Conservation (phyloP, 2,797 vertebrate genomes). For the Acrossocheilus fasciatus region DNA sequence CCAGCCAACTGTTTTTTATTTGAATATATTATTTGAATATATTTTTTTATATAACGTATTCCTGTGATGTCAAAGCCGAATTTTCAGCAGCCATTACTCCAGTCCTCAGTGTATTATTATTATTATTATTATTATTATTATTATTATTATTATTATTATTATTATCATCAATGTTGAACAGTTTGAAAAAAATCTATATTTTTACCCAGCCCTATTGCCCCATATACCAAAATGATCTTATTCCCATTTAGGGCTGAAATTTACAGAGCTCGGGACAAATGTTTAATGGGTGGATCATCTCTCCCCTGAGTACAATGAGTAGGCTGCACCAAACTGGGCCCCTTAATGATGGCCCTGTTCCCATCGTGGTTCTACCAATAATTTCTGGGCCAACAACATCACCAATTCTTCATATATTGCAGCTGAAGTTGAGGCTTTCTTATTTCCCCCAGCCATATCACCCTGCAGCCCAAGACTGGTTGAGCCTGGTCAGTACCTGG, state of each 20-base stretch:
- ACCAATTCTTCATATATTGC: not conserved
- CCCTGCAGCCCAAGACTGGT: no score
- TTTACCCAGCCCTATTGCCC: not conserved
- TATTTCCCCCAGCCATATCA: no score
- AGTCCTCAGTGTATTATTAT: not conserved
- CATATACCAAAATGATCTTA: slow-evolving; percentile 2
- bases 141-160: no score
- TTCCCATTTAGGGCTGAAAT: not conserved
- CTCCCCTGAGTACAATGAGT: slow-evolving; percentile 12
- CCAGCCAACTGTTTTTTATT: no score
- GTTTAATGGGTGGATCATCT: not conserved
- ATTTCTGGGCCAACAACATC: not conserved
- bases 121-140: no score
- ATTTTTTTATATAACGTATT: not conserved
- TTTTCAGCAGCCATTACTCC: not conserved
- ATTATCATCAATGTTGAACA: not conserved
- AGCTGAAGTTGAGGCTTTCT: not conserved
- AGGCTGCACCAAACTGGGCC: not conserved
- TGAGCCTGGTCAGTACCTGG: no score
- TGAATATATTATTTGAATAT: not conserved
- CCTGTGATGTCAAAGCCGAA: not conserved
- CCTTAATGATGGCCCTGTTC: not conserved
- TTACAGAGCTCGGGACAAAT: not conserved
- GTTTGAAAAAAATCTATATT: not conserved
- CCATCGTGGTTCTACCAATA: not conserved